Conservation (phyloP, 2,113 vertebrate species). For the Bubo bubo region DNA sequence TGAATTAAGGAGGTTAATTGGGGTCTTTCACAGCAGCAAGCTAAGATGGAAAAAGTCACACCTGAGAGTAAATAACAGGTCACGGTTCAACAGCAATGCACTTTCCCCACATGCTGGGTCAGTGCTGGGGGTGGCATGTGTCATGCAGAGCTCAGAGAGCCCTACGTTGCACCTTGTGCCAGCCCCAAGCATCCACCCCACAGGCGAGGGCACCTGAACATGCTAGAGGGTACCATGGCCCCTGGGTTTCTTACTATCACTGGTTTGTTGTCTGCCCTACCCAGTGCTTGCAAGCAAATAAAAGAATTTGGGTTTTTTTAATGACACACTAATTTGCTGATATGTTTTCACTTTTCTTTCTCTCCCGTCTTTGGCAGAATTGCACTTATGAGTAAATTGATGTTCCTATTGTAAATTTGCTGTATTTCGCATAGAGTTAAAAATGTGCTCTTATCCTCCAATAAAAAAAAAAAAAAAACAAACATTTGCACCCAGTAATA, state of each 20-base stretch:
- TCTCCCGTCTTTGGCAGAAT: background rate
- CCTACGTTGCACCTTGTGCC: rapidly evolving
- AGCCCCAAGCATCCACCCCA: too few relatives aligned
- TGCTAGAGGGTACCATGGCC: rapidly evolving
- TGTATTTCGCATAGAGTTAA: background rate
- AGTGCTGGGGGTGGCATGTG: rapidly evolving
- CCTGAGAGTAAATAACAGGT: background rate
- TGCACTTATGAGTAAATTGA: background rate
- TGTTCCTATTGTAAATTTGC: background rate
- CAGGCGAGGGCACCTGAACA: rapidly evolving
- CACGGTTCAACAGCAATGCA: background rate
- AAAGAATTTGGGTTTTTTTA: rapidly evolving
- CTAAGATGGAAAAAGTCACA: background rate
- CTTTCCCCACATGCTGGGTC: rapidly evolving
- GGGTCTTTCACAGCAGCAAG: background rate
- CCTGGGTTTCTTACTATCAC: background rate
- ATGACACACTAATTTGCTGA: background rate
- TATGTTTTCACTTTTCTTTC: background rate
- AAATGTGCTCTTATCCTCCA: background rate
- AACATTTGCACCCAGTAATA: rapidly evolving
- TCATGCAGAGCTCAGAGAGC: rapidly evolving
- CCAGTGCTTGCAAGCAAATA: background rate
- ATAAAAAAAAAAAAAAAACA: background rate
- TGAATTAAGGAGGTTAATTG: background rate
- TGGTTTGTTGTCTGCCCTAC: background rate